A percentile compares a stretch with the other conserved stretches of the same genome.
Conservation (phyloP, 1,140 invertebrate species). For the Bombus sylvicola region DNA sequence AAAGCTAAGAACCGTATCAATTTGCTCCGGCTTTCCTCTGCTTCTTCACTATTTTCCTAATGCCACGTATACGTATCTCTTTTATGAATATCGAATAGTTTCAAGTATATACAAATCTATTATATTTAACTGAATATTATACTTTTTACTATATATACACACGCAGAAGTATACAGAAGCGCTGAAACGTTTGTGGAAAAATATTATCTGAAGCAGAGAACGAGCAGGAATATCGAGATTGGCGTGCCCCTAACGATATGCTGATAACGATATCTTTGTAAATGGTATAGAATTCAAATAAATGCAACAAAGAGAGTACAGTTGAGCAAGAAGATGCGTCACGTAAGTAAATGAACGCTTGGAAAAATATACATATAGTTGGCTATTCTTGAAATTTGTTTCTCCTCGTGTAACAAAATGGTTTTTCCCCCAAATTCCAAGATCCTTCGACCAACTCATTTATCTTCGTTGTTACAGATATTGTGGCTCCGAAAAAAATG, state of each 20-base stretch:
- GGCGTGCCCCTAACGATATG: too few species aligned
- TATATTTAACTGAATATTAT: too few species aligned
- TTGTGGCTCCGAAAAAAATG: too few species aligned
- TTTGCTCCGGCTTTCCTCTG: too few species aligned
- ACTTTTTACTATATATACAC: too few species aligned
- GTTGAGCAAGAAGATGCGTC: not conserved
- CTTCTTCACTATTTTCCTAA: too few species aligned
- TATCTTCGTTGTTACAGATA: not conserved
- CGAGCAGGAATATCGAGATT: too few species aligned
- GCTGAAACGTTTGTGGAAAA: not conserved
- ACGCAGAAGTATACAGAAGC: too few species aligned
- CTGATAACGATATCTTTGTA: not conserved
- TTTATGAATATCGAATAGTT: too few species aligned
- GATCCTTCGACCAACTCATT: not conserved
- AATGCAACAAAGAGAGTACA: not conserved
- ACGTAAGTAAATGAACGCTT: not conserved
- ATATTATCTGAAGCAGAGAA: not conserved
- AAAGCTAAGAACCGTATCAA: too few species aligned
- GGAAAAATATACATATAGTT: not conserved
- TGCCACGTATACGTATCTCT: too few species aligned
- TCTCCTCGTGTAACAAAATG: not conserved
- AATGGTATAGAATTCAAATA: not conserved
- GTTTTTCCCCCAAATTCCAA: not conserved
- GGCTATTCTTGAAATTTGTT: not conserved
- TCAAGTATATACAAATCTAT: too few species aligned